A percentile compares a stretch with the other conserved stretches of the same genome.
Evolutionary conservation across 1,140 invertebrate species (phyloP).

Genomic region (Drosophila sproati): DNA sequence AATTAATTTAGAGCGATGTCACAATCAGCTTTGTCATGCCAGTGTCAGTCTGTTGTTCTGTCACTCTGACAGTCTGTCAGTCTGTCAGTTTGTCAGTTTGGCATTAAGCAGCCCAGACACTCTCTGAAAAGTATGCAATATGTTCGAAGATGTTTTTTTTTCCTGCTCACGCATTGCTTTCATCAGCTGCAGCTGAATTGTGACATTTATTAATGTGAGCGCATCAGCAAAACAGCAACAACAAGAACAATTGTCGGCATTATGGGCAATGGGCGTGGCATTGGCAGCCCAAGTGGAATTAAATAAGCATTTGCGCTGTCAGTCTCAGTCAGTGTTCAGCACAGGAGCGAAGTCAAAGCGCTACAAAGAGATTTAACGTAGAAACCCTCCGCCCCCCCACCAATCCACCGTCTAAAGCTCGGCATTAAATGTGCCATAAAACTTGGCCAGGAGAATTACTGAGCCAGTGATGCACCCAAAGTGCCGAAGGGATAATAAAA

Average conservation of each 20-base stretch:
- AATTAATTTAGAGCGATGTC: slow-evolving; percentile 73
- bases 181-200: slow-evolving; percentile 56
- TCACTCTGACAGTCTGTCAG: slow-evolving; percentile 15
- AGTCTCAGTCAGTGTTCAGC: slow-evolving; percentile 49
- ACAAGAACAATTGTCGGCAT: slow-evolving; percentile 13
- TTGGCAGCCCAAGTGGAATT: slow-evolving; percentile 63
- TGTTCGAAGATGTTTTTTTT: slow-evolving; percentile 33
- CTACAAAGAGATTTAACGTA: slow-evolving; percentile 40
- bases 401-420: background rate
- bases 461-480: slow-evolving; percentile 17
- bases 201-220: slow-evolving; percentile 80
- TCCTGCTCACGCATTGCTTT: slow-evolving; percentile 22
- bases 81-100: slow-evolving; percentile 26
- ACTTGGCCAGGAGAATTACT: slow-evolving; percentile 38
- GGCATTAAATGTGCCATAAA: slow-evolving; percentile 61
- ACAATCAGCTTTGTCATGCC: slow-evolving; percentile 62
- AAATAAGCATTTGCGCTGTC: slow-evolving; percentile 78
- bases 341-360: slow-evolving; percentile 17
- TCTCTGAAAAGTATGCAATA: slow-evolving; percentile 56
- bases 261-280: slow-evolving; percentile 52
- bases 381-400: slow-evolving; percentile 1
- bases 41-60: slow-evolving; percentile 25
- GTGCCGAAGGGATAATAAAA: slow-evolving; percentile 64
- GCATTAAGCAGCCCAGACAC: slow-evolving; percentile 20
- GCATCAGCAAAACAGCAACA: slow-evolving; percentile 53